Evolutionary conservation across 2,797 vertebrate genomes (phyloP).

Genomic region (Melanotaenia pygmaea): DNA sequence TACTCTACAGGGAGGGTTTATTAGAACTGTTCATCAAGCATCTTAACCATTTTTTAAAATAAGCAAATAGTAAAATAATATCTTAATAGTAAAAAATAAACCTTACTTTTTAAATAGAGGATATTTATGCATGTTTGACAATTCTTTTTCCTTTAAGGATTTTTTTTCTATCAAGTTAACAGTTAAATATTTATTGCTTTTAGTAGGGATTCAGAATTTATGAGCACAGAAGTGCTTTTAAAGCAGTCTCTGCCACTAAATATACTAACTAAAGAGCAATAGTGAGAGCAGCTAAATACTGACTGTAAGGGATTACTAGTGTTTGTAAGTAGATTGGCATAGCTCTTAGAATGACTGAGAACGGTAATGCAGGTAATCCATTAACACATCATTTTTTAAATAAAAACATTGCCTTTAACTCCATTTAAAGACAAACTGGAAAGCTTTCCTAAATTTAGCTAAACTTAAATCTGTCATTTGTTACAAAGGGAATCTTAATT

Average conservation of each 20-base stretch:
- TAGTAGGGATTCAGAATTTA: not conserved
- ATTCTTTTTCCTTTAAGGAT: not conserved
- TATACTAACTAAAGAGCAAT: not conserved
- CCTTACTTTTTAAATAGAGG: not conserved
- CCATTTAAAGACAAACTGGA: not conserved
- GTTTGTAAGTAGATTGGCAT: not conserved
- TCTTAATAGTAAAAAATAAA: not conserved
- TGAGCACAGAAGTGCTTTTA: not conserved
- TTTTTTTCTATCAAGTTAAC: not conserved
- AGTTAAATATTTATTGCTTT: conserved; percentile 4
- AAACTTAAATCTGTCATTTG: not conserved
- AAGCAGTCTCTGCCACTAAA: not conserved
- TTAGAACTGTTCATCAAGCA: not conserved
- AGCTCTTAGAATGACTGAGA: not conserved
- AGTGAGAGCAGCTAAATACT: not conserved
- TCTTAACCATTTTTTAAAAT: not conserved
- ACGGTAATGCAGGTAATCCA: no score
- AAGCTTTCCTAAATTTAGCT: not conserved
- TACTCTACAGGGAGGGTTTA: not conserved
- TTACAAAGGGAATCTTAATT: not conserved
- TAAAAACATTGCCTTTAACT: no score
- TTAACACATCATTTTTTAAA: not conserved
- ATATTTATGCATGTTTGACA: not conserved
- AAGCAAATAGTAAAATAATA: no score
- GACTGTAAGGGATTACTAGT: not conserved